These are phyloP conservation scores for Cyprinodon variegatus DNA, from an alignment of 2,113 vertebrate genomes.

Conservation along the genomic window DNA sequence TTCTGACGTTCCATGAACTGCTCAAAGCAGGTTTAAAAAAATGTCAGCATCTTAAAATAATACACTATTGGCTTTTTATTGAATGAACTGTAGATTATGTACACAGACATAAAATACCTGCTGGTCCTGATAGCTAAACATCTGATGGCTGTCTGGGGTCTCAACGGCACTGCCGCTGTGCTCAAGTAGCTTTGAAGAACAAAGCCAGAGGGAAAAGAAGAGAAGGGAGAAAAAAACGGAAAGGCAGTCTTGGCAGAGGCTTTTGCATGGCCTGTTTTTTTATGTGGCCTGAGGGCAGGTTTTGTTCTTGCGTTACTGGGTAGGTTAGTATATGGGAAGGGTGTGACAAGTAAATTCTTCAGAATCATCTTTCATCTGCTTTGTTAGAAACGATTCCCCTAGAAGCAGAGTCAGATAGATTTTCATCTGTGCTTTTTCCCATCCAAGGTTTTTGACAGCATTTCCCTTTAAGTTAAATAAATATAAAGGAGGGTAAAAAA, in stretches of 20 bases:
- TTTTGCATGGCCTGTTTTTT: slow-evolving; percentile 56
- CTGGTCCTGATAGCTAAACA: slow-evolving; percentile 42
- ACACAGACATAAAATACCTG: slow-evolving; percentile 41
- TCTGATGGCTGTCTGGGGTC: slow-evolving; percentile 45
- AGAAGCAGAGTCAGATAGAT: slow-evolving; percentile 24
- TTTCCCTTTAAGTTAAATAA: slow-evolving; percentile 7
- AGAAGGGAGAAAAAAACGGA: slow-evolving; percentile 51
- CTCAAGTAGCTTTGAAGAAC: slow-evolving; percentile 75
- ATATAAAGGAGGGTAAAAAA: not conserved
- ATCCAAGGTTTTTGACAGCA: slow-evolving; percentile 1
- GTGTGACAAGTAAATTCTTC: slow-evolving; percentile 68
- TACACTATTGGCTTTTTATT: not conserved
- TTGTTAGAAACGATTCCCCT: slow-evolving; percentile 48
- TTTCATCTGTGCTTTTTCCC: slow-evolving; percentile 16
- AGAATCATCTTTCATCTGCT: slow-evolving; percentile 61
- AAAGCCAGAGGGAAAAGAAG: slow-evolving; percentile 69
- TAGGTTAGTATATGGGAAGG: slow-evolving; percentile 59
- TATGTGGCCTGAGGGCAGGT: slow-evolving; percentile 69
- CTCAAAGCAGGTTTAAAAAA: slow-evolving; percentile 12
- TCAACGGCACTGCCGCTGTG: slow-evolving; percentile 51
- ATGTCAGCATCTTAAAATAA: slow-evolving; percentile 19
- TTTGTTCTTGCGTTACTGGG: slow-evolving; percentile 67
- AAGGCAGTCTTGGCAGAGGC: slow-evolving; percentile 70
- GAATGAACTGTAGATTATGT: slow-evolving; percentile 32
- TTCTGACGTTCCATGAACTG: slow-evolving; percentile 31